Base-by-base conservation (phyloP, 2,113 vertebrate genomes). In the Myxocyprinus asiaticus region DNA sequence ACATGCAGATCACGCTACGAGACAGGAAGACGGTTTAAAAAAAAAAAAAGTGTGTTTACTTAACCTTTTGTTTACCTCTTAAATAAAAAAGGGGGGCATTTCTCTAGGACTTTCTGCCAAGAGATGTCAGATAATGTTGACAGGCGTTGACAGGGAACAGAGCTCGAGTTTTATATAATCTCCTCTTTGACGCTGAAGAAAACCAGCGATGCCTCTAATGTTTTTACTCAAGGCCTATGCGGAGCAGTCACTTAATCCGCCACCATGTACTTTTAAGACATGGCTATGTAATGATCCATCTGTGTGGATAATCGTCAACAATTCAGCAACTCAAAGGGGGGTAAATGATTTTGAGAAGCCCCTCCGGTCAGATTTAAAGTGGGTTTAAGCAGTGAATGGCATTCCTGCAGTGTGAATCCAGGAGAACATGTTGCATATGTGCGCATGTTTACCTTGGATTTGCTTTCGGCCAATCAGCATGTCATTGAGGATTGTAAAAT, bases 21-120 rank as follows among this genome's bases (percentile, higher is more conserved):
- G 88, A 89, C 90, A 89, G 91, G 90, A 90, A 90, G 87, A 77
- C 87, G 82, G 84, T 85, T 10, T 62, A 74, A 50, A n/a, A 48
- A 75, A 68, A 47, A 61, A 75, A 61, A 44, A 75, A 53, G 77
- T 80, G 86, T 87, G 87, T 86, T 85, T 70, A 63, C 84, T 91
- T 91, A 91, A 90, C 90, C 89, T 33, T 33, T 33, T 33, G 22
- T 33, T 33, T 33, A 33, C 3, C 22, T 33, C 22, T 33, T 33
- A 33, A 33, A 33, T 33, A 33, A 33, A 33, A n/a, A 1, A 33
- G 22, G 22, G 22, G 22, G 22, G 43, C 5, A 11, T 33, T 22
- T 50, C 43, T 44, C 22, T 66, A 62, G 51, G 71, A 68, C 71
- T 42, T 55, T 47, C 62, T 76, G 78, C 85, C 82, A 55, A 33